These are phyloP conservation scores for Periophthalmus modestus DNA, from an alignment of 2,113 vertebrate genomes.

Conservation along the genomic window DNA sequence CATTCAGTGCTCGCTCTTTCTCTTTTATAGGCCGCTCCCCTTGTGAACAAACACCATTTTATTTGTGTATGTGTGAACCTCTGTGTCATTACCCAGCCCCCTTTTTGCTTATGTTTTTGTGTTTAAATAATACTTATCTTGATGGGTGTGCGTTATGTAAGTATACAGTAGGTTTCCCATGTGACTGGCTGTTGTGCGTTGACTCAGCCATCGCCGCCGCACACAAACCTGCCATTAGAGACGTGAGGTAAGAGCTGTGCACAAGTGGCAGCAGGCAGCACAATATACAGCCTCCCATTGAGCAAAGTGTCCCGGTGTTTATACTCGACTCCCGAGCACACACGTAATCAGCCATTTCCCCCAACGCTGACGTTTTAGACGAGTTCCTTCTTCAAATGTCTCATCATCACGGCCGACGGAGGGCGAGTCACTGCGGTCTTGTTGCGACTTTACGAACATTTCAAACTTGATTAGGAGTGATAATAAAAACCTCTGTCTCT, in stretches of 20 bases:
- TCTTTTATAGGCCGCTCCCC: slow-evolving; percentile 62
- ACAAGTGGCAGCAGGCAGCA: slow-evolving; percentile 39
- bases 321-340: slow-evolving; percentile 28
- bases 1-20: slow-evolving; percentile 64
- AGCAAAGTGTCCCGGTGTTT: slow-evolving; percentile 42
- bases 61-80: slow-evolving; percentile 36
- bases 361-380: slow-evolving; percentile 23
- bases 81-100: slow-evolving; percentile 40
- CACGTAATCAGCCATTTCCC: slow-evolving; percentile 49
- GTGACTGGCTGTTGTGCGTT: slow-evolving; percentile 57
- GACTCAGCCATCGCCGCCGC: slow-evolving; percentile 62
- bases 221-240: slow-evolving; percentile 63
- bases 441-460: neutral
- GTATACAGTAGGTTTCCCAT: slow-evolving; percentile 48
- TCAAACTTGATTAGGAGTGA: neutral
- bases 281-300: slow-evolving; percentile 38
- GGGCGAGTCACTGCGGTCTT: slow-evolving; percentile 34
- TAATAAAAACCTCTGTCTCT: no score
- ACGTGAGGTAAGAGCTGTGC: slow-evolving; percentile 43
- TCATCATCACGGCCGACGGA: slow-evolving; percentile 26
- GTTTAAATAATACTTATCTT: slow-evolving; percentile 34
- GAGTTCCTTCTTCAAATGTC: slow-evolving; percentile 35
- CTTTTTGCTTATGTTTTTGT: slow-evolving; percentile 36
- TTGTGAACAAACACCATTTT: slow-evolving; percentile 63
- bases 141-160: slow-evolving; percentile 56